Conservation (phyloP, 2,113 vertebrate species). For the Indicator maculatus region DNA sequence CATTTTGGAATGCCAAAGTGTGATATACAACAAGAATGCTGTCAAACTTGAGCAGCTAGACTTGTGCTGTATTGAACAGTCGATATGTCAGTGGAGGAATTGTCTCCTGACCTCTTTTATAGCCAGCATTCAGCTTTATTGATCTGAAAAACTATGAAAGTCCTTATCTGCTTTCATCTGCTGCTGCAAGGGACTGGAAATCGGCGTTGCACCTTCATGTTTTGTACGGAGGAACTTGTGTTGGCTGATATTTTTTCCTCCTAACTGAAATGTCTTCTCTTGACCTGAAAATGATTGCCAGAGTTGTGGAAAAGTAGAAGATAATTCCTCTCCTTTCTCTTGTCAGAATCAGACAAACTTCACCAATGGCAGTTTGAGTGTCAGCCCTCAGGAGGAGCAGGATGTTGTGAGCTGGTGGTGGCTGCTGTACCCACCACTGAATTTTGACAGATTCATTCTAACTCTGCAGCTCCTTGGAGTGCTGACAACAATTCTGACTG, state of each 20-base stretch:
- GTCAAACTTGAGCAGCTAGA: slow-evolving; percentile 44
- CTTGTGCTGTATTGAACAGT: background rate
- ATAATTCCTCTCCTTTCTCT: background rate
- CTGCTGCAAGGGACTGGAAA: background rate
- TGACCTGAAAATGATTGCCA: background rate
- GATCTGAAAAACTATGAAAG: slow-evolving; percentile 5
- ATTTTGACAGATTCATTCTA: background rate
- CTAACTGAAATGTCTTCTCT: background rate
- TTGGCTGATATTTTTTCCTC: background rate
- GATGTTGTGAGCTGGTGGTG: background rate
- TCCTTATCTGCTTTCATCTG: background rate
- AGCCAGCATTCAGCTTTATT: background rate
- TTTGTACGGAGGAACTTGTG: background rate
- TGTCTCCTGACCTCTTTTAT: slow-evolving; percentile 22
- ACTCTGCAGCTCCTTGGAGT: background rate
- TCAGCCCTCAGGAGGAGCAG: background rate
- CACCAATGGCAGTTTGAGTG: background rate
- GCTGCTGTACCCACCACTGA: background rate
- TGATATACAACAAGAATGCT: slow-evolving; percentile 62
- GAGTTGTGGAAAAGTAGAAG: background rate
- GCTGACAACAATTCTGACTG: background rate
- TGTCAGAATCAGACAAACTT: background rate
- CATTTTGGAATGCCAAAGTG: slow-evolving; percentile 30
- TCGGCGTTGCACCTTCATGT: background rate
- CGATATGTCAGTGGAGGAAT: background rate